These are phyloP conservation scores for Chesias legatella DNA, from an alignment of 2,888 invertebrate genomes.

Conservation along the genomic window DNA sequence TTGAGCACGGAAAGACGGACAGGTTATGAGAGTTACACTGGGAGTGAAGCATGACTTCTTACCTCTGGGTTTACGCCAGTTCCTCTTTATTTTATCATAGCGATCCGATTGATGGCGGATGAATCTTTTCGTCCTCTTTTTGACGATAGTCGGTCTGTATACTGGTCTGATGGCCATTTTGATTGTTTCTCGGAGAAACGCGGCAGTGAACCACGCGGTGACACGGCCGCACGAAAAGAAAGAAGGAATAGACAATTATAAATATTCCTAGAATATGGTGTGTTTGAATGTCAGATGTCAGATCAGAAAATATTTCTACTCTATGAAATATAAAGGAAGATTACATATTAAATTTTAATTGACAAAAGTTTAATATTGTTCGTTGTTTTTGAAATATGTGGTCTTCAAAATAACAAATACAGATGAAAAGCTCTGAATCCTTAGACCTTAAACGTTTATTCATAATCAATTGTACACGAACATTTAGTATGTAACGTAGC, in stretches of 20 bases:
- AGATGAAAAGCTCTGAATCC: no score
- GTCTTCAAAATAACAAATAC: no score
- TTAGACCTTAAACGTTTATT: no score
- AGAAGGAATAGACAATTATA: conserved; percentile 66
- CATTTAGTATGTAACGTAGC: no score
- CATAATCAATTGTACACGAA: no score
- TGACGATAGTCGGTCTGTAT: conserved; percentile 93
- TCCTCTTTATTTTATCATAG: conserved; percentile 96
- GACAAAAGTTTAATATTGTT: no score
- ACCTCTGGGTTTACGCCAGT: conserved; percentile 99
- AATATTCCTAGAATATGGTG: conserved; percentile 58
- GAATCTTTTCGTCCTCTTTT: conserved; percentile 99
- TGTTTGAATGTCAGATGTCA: conserved; percentile 41
- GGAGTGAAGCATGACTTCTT: conserved; percentile 33
- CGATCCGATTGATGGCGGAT: conserved; percentile 99
- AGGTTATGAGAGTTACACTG: neutral
- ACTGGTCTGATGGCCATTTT: conserved; percentile 95
- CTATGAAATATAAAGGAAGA: conserved; percentile 25
- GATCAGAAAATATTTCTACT: conserved; percentile 18
- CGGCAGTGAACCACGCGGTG: conserved; percentile 78
- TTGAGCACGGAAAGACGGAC: neutral
- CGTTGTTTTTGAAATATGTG: no score
- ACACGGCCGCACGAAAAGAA: conserved; percentile 78
- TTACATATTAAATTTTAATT: no score
- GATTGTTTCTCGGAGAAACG: conserved; percentile 62